phyloP scores from a whole-genome alignment of 2,797 vertebrate genomes.

The Danio aesculapii region DNA sequence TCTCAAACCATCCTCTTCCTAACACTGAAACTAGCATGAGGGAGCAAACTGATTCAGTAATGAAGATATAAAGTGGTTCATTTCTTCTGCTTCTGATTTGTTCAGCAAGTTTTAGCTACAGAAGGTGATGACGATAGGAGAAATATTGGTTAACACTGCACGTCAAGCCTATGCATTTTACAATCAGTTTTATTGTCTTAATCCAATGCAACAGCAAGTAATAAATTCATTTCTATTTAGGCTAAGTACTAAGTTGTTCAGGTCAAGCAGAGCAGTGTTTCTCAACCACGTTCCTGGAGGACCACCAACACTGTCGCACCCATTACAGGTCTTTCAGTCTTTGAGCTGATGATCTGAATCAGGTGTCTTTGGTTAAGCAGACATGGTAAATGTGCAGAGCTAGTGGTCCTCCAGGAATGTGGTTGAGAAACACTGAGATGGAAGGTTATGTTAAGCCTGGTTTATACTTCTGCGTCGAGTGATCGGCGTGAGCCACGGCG shows the following conservation, averaged over 20 bases:
- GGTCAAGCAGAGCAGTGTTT: no score
- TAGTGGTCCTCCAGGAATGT: no score
- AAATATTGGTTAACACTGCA: background rate
- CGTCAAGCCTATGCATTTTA: background rate
- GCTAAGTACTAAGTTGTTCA: background rate
- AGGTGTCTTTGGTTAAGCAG: no score
- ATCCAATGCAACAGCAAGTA: background rate
- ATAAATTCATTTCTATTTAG: background rate
- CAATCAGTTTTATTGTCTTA: background rate
- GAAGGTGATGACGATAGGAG: background rate
- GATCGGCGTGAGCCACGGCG: no score
- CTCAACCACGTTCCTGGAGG: no score
- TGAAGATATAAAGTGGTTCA: background rate
- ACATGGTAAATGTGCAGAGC: no score
- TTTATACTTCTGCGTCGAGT: no score
- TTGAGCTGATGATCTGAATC: no score
- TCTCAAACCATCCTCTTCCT: slow-evolving; percentile 1
- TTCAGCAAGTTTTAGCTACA: slow-evolving; percentile 13
- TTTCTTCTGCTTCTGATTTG: background rate
- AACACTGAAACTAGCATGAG: slow-evolving; percentile 19
- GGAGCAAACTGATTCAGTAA: slow-evolving; percentile 18
- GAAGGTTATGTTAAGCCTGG: no score
- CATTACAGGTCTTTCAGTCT: no score
- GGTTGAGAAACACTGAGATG: no score
- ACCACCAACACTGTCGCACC: no score